Evolutionary conservation across 1,140 invertebrate genomes (phyloP), one percentile per base, ranked within the genome.

Genomic region (Chionoecetes opilio): DNA sequence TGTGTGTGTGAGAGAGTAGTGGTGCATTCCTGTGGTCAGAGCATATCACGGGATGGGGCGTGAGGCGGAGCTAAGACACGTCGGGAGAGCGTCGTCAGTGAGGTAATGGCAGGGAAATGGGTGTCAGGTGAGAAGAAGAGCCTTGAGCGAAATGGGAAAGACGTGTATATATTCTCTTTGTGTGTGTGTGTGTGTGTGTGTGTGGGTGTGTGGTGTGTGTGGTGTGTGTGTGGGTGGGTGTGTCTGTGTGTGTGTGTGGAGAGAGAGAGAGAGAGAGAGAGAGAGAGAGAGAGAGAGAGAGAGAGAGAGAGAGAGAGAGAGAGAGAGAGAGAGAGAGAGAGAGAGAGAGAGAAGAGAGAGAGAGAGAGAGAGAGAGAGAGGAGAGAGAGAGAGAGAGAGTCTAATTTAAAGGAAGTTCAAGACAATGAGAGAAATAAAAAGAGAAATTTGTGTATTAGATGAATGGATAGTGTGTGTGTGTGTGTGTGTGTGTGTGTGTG

Each of bases 221-320:
- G 38, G 63, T 75, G 63, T 75, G 63, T 75, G 63, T 75, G 63
- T 75, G 63, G 26, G 63, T 75, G 38, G 34, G 26, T 88, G 38
- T 88, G 26, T 88, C 26, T 88, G 38, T 88, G 38, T 88, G 63
- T 75, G 63, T 75, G 63, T 75, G 63, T 75, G 63, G n/a, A 8
- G 41, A 8, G 41, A 8, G 41, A 8, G 41, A 8, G 41, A 8
- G 41, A 8, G 41, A 8, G 41, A n/a, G n/a, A n/a, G n/a, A n/a
- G n/a, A n/a, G n/a, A n/a, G n/a, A n/a, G n/a, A n/a, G n/a, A n/a
- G n/a, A n/a, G n/a, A n/a, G n/a, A n/a, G n/a, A n/a, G n/a, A n/a
- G n/a, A n/a, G n/a, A n/a, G n/a, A n/a, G n/a, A n/a, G n/a, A n/a
- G n/a, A n/a, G n/a, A n/a, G n/a, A n/a, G n/a, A n/a, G n/a, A n/a